These are phyloP conservation scores for Griposia aprilina DNA, from an alignment of 2,888 invertebrate genomes.

Conservation along the genomic window DNA sequence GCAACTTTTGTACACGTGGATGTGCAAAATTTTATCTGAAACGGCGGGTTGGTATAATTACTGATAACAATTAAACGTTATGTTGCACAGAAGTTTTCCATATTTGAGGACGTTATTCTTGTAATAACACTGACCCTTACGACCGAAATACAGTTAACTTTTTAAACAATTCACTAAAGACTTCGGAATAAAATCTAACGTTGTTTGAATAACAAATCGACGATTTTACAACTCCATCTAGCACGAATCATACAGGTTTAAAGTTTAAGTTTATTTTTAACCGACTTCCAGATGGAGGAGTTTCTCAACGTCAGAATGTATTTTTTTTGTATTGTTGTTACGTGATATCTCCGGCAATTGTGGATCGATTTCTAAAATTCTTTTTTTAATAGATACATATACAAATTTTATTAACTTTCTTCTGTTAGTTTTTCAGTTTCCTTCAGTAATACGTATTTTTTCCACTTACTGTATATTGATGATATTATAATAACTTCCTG, in stretches of 20 bases:
- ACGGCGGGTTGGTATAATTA: constrained; percentile 21
- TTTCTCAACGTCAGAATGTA: too few species aligned
- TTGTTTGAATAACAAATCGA: neutral
- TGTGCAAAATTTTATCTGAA: constrained; percentile 25
- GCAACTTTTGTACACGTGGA: constrained; percentile 18
- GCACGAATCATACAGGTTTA: neutral
- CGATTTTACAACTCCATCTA: neutral
- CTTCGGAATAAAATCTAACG: neutral
- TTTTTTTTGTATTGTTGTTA: too few species aligned
- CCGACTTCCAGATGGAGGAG: too few species aligned
- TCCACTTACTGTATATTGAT: too few species aligned
- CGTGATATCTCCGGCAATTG: too few species aligned
- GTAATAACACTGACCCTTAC: neutral
- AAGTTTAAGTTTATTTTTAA: neutral
- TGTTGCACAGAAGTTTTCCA: constrained; percentile 26
- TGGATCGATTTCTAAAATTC: too few species aligned
- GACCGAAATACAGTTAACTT: neutral
- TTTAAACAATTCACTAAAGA: neutral
- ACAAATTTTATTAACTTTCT: too few species aligned
- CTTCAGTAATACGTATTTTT: too few species aligned
- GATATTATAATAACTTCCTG: too few species aligned
- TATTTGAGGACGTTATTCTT: neutral
- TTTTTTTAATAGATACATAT: too few species aligned
- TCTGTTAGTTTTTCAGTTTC: too few species aligned
- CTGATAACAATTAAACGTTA: constrained; percentile 39